These are phyloP conservation scores for Semicossyphus pulcher DNA, from an alignment of 2,113 vertebrate genomes.

Conservation along the genomic window DNA sequence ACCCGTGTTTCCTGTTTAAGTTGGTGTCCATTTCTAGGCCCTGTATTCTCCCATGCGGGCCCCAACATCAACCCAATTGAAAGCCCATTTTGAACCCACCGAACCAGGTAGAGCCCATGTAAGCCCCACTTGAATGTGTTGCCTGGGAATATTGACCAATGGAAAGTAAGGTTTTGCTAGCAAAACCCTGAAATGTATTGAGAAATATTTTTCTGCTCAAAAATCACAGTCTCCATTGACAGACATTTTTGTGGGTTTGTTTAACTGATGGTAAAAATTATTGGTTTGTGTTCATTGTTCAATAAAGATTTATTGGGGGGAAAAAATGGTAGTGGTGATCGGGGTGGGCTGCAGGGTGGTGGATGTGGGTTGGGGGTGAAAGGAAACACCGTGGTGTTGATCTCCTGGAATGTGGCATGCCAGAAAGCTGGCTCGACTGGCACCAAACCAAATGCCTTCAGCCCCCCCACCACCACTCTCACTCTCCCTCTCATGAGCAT, in stretches of 20 bases:
- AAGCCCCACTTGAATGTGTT: no score
- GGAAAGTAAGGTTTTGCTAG: no score
- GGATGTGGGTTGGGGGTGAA: conserved; percentile 74
- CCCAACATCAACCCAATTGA: no score
- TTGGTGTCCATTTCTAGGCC: no score
- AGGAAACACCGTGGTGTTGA: conserved; percentile 85
- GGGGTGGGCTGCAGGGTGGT: conserved; percentile 41
- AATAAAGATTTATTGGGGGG: conserved; percentile 16
- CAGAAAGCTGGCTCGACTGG: conserved; percentile 82
- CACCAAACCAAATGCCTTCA: conserved; percentile 84
- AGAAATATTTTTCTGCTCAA: no score
- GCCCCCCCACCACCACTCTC: conserved; percentile 43
- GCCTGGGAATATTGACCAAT: no score
- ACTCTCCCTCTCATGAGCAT: conserved; percentile 24
- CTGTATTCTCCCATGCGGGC: no score
- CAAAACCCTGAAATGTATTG: no score
- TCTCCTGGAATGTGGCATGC: conserved; percentile 84
- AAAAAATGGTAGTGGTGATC: background rate
- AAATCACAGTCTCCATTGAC: no score
- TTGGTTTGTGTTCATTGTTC: conserved; percentile 1
- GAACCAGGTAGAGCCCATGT: no score
- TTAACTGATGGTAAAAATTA: background rate
- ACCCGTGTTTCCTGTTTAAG: no score
- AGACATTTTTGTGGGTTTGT: background rate
- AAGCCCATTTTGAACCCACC: no score